Percentiles rank a stretch among this genome's conserved stretches.
Conservation (phyloP, 2,888 invertebrate species). For the Dasysyrphus tricinctus region DNA sequence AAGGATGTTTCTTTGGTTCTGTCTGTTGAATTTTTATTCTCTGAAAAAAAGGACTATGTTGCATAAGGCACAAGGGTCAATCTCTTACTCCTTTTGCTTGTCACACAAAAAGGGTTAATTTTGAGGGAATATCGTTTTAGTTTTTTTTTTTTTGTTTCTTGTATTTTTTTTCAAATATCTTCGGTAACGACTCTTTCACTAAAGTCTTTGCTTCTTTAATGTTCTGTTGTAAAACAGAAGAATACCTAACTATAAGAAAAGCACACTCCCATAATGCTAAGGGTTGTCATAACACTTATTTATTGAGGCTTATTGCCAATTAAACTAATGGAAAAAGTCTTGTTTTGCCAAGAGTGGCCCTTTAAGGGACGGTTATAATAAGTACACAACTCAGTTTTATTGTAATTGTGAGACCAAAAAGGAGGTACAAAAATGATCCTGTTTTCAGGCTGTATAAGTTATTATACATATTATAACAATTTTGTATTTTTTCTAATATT, state of each 20-base stretch:
- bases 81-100: conserved; percentile 13
- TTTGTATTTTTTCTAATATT: too few species aligned
- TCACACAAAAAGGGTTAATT: conserved; percentile 41
- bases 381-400: neutral
- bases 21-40: neutral
- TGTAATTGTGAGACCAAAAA: conserved; percentile 6
- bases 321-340: conserved; percentile 76
- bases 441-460: too few species aligned
- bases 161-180: neutral
- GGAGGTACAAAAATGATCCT: too few species aligned
- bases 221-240: conserved; percentile 30
- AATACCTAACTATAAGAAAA: neutral
- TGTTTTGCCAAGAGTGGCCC: conserved; percentile 6
- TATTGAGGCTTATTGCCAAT: conserved; percentile 76
- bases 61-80: neutral
- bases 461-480: too few species aligned
- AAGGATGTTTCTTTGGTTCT: neutral
- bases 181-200: neutral
- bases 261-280: conserved; percentile 14
- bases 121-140: conserved; percentile 21
- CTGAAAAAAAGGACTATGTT: neutral
- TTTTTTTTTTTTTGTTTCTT: neutral
- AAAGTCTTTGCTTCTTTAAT: neutral
- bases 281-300: conserved; percentile 69
- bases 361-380: neutral